Percentiles rank a stretch among this genome's conserved stretches.
These are phyloP conservation scores for Trichacis sp. DNA, from an alignment of 2,888 invertebrate species.

Conservation along the genomic window DNA sequence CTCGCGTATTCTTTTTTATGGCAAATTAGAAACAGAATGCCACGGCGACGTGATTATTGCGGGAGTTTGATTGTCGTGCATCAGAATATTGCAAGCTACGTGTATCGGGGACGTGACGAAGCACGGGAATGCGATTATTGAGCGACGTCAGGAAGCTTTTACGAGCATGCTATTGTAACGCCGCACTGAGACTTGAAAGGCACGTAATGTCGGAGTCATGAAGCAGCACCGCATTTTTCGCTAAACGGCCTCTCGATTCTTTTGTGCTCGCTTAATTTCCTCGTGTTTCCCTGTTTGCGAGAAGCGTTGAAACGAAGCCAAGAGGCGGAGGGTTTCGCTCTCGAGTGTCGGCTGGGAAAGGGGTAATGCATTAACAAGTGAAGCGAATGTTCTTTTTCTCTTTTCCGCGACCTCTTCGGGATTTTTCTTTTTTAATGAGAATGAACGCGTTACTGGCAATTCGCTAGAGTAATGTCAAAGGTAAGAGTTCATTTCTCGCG, in stretches of 20 bases:
- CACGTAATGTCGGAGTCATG: neutral
- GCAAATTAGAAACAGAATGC: too few species aligned
- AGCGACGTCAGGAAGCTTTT: conserved; percentile 3
- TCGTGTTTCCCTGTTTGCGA: neutral
- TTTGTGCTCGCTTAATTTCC: neutral
- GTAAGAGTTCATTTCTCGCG: neutral
- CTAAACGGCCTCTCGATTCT: neutral
- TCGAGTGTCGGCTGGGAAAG: too few species aligned
- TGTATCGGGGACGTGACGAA: conserved; percentile 1
- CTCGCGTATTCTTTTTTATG: too few species aligned
- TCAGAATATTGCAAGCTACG: neutral
- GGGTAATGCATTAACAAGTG: neutral
- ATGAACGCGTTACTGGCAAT: neutral
- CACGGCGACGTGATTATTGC: neutral
- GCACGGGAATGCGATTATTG: conserved; percentile 5
- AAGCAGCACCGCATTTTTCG: neutral
- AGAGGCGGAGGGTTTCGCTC: neutral
- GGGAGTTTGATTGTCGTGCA: neutral
- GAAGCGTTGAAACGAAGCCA: neutral
- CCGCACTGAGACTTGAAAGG: neutral
- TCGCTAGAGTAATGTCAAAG: neutral
- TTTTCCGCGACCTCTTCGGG: too few species aligned
- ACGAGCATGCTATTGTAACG: conserved; percentile 4
- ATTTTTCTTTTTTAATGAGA: neutral
- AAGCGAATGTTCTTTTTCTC: neutral